Percentiles rank a stretch among this genome's conserved stretches.
Evolutionary conservation across 2,888 invertebrate species (phyloP).

Genomic region (Eristalinus aeneus): DNA sequence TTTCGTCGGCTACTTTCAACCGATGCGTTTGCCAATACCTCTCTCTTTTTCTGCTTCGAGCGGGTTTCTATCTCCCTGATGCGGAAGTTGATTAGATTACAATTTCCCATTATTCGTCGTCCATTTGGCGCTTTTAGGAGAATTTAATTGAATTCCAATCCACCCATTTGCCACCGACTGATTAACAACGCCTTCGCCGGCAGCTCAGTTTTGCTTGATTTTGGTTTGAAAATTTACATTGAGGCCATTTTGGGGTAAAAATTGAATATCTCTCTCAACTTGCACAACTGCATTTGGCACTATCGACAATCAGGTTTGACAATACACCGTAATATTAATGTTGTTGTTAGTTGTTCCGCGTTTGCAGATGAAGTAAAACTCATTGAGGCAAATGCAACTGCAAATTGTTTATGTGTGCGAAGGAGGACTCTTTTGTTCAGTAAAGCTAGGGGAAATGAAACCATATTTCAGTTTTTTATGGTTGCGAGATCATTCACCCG

Average conservation of each 20-base stretch:
- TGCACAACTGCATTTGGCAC: slow-evolving; percentile 55
- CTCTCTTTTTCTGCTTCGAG: too few species aligned
- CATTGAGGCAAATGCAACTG: neutral
- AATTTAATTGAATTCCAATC: slow-evolving; percentile 44
- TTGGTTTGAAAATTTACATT: neutral
- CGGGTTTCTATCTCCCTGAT: neutral
- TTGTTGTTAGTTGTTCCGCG: slow-evolving; percentile 36
- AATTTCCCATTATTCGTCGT: slow-evolving; percentile 45
- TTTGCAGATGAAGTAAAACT: slow-evolving; percentile 1
- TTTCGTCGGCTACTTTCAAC: too few species aligned
- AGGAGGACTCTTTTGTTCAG: neutral
- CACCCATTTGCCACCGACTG: slow-evolving; percentile 1
- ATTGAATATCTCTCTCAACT: neutral
- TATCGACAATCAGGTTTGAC: slow-evolving; percentile 53
- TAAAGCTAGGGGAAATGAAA: neutral
- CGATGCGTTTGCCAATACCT: too few species aligned
- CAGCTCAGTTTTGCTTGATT: neutral
- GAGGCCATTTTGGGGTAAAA: neutral
- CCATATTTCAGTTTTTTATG: slow-evolving; percentile 51
- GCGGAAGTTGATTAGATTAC: slow-evolving; percentile 54
- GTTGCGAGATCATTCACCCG: neutral
- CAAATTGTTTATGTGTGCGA: neutral
- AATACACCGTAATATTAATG: slow-evolving; percentile 40
- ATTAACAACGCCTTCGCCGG: slow-evolving; percentile 9
- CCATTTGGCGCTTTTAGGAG: slow-evolving; percentile 1